These are phyloP conservation scores for Phasianus colchicus DNA, from an alignment of 2,113 vertebrate genomes.

Conservation along the genomic window DNA sequence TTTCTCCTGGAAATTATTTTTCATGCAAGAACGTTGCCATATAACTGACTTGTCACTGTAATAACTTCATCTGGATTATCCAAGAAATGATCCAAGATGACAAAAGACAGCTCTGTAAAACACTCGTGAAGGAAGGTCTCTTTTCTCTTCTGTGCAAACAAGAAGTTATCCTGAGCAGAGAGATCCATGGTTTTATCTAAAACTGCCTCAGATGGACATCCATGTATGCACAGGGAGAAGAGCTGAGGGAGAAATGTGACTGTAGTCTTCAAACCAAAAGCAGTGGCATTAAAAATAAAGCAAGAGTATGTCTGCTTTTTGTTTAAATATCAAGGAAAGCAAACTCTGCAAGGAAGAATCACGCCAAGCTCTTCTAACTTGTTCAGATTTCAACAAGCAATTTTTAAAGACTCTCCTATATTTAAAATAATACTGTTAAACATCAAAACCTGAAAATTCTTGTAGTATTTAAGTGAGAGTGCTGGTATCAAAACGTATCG, in stretches of 20 bases:
- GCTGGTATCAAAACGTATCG: not conserved
- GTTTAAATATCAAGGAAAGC: not conserved
- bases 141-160: not conserved
- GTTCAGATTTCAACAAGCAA: not conserved
- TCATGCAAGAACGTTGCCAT: not conserved
- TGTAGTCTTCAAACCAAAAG: not conserved
- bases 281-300: not conserved
- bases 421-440: not conserved
- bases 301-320: not conserved
- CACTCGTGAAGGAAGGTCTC: not conserved
- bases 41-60: not conserved
- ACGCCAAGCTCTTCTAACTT: not conserved
- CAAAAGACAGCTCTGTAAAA: not conserved
- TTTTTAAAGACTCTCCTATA: not conserved
- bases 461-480: not conserved
- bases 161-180: not conserved
- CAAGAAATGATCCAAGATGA: not conserved
- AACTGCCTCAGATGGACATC: not conserved
- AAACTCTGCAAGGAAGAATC: not conserved
- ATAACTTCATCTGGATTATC: not conserved
- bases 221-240: not conserved
- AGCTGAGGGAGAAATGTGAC: not conserved
- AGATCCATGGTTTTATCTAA: not conserved
- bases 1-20: not conserved
- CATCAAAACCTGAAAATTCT: not conserved